Conservation (phyloP, 1,140 invertebrate species). For the Propsilocerus akamusi region DNA sequence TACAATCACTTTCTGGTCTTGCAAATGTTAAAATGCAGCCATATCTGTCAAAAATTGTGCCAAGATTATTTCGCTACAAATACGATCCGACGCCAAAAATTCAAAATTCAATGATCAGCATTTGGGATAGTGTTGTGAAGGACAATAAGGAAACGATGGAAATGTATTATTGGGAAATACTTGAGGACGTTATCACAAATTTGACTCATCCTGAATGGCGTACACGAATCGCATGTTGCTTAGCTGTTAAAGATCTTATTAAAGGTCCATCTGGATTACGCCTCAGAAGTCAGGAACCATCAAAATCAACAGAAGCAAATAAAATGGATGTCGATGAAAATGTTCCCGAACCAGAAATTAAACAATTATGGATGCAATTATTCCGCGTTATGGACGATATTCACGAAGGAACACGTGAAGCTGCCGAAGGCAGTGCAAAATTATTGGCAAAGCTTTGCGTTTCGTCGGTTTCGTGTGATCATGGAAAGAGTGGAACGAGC, state of each 20-base stretch:
- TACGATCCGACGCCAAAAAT: slow-evolving; percentile 85
- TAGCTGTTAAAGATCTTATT: slow-evolving; percentile 68
- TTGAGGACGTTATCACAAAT: slow-evolving; percentile 61
- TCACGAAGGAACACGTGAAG: slow-evolving; percentile 68
- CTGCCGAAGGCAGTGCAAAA: slow-evolving; percentile 57
- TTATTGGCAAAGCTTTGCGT: slow-evolving; percentile 62
- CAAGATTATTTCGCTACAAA: slow-evolving; percentile 71
- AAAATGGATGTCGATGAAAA: slow-evolving; percentile 11
- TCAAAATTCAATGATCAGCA: slow-evolving; percentile 76
- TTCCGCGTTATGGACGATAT: slow-evolving; percentile 88
- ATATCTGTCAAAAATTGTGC: slow-evolving; percentile 68
- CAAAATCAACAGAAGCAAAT: neutral
- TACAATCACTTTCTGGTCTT: slow-evolving; percentile 61
- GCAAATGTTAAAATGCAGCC: slow-evolving; percentile 65
- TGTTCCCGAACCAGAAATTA: slow-evolving; percentile 29
- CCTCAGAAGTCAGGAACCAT: slow-evolving; percentile 12
- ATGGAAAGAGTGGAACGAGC: slow-evolving; percentile 60
- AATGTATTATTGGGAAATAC: slow-evolving; percentile 71
- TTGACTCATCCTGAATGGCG: slow-evolving; percentile 71
- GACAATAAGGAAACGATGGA: slow-evolving; percentile 78
- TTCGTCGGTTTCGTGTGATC: slow-evolving; percentile 48
- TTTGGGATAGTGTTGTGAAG: slow-evolving; percentile 76
- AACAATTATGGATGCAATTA: slow-evolving; percentile 60
- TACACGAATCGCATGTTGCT: slow-evolving; percentile 76
- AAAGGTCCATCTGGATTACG: slow-evolving; percentile 27